Percentiles rank a stretch among this genome's conserved stretches.
phyloP scores from a whole-genome alignment of 2,113 vertebrate species.

The Ceyx melanurus region DNA sequence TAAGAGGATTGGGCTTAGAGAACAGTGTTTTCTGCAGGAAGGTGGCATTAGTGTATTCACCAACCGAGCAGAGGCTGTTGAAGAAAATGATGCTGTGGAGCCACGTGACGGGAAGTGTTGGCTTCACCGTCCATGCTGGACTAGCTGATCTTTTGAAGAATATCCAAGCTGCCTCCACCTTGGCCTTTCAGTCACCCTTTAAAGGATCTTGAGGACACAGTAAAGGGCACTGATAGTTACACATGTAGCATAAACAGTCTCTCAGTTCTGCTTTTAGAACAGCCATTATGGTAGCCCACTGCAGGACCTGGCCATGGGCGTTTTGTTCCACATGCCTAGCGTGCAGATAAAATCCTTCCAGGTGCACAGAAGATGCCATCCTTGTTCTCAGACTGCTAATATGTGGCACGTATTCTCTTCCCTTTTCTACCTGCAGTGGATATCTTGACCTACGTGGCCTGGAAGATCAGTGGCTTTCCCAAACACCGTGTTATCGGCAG shows the following conservation, averaged over 20 bases:
- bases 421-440: slow-evolving; percentile 81
- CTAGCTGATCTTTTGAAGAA: background rate
- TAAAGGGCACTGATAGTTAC: background rate
- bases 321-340: background rate
- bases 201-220: background rate
- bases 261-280: background rate
- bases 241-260: background rate
- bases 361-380: background rate
- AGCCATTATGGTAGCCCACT: background rate
- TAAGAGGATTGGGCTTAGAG: background rate
- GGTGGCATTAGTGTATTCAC: background rate
- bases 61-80: background rate
- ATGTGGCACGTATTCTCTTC: background rate
- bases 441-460: slow-evolving; percentile 96
- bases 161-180: background rate
- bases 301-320: background rate
- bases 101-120: background rate
- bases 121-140: background rate
- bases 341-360: background rate
- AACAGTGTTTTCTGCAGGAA: background rate
- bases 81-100: background rate
- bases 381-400: background rate
- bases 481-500: slow-evolving; percentile 94
- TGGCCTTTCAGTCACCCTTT: background rate
- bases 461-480: slow-evolving; percentile 98